Percentiles rank a stretch among this genome's conserved stretches.
phyloP scores from a whole-genome alignment of 2,113 vertebrate species.

The Dascyllus trimaculatus region DNA sequence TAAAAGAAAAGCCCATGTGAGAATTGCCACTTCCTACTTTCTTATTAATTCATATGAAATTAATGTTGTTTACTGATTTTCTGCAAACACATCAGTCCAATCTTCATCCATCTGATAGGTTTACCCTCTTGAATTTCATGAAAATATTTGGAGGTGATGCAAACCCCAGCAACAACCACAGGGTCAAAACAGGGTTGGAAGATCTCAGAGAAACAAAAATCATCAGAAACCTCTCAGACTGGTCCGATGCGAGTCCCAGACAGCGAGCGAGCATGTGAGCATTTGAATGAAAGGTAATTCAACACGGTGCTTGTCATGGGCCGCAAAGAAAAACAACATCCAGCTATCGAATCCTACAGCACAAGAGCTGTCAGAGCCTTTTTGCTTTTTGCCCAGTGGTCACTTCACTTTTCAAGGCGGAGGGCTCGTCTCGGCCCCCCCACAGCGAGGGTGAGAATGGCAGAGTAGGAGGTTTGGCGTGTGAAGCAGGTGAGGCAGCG shows the following conservation, averaged over 20 bases:
- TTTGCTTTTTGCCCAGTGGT: constrained; percentile 65
- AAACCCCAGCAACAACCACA: constrained; percentile 77
- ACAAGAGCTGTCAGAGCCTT: constrained; percentile 60
- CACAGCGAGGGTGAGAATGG: constrained; percentile 27
- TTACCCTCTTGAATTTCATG: constrained; percentile 71
- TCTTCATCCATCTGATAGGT: constrained; percentile 75
- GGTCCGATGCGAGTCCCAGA: constrained; percentile 62
- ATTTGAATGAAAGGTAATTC: constrained; percentile 79
- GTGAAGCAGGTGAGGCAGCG: constrained; percentile 40
- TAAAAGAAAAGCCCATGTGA: constrained; percentile 52
- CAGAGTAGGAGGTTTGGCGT: constrained; percentile 37
- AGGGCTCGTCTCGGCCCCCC: constrained; percentile 39
- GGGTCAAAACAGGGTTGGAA: constrained; percentile 75
- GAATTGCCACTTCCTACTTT: constrained; percentile 70
- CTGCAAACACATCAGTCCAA: constrained; percentile 79
- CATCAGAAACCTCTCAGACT: constrained; percentile 72
- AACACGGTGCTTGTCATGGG: constrained; percentile 68
- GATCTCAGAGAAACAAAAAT: constrained; percentile 79
- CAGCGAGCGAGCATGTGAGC: constrained; percentile 58
- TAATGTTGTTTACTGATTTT: constrained; percentile 83
- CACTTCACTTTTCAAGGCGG: constrained; percentile 59
- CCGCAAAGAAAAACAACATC: constrained; percentile 57
- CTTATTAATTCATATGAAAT: constrained; percentile 78
- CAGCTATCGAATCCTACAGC: constrained; percentile 41
- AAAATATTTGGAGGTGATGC: constrained; percentile 83